phyloP scores from a whole-genome alignment of 2,797 vertebrate genomes.

The Sebastes umbrosus region DNA sequence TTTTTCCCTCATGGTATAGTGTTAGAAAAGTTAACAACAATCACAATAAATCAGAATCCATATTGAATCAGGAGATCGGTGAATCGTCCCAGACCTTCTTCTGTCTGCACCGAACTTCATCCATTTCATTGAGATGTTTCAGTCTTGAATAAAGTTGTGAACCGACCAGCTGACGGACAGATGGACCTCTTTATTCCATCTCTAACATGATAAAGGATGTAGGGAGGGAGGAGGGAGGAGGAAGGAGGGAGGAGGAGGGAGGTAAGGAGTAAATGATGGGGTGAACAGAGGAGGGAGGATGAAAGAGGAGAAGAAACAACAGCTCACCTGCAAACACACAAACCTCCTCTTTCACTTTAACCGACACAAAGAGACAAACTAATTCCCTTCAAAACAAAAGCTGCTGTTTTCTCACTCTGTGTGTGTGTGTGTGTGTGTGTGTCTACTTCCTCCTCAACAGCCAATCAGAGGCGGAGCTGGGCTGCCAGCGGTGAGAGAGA shows the following conservation, averaged over 20 bases:
- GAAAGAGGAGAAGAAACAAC: background rate
- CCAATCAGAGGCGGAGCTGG: slow-evolving; percentile 58
- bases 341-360: slow-evolving; percentile 13
- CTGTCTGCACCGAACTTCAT: too few species aligned
- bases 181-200: background rate
- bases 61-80: too few species aligned
- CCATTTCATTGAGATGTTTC: too few species aligned
- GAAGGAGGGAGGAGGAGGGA: background rate
- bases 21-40: too few species aligned
- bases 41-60: too few species aligned
- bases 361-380: slow-evolving; percentile 33
- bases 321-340: slow-evolving; percentile 46
- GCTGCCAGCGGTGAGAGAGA: slow-evolving; percentile 50
- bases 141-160: too few species aligned
- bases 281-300: background rate
- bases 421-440: background rate
- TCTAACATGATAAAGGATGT: too few species aligned
- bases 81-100: too few species aligned
- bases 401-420: background rate
- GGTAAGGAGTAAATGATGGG: background rate
- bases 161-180: background rate
- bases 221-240: too few species aligned
- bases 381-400: slow-evolving; percentile 40
- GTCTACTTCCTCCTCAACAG: slow-evolving; percentile 35
- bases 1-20: too few species aligned